Evolutionary conservation across 2,113 vertebrate genomes (phyloP).

Genomic region (Mus pahari): DNA sequence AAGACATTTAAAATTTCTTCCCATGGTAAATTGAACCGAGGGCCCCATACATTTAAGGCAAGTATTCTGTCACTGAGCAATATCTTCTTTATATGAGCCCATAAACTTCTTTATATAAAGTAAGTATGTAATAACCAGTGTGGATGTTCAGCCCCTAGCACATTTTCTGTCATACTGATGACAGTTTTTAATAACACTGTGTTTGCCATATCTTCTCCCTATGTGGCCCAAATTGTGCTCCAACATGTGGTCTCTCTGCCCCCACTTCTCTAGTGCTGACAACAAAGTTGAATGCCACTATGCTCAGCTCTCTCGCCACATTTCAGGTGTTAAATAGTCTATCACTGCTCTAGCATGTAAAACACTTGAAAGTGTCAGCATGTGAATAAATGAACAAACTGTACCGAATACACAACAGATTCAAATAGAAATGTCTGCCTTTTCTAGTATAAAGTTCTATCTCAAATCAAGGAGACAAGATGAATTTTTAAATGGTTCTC

Average conservation of each 20-base stretch:
- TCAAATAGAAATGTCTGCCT: not conserved
- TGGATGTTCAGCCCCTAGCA: not conserved
- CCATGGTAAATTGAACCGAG: not conserved
- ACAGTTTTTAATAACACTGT: not conserved
- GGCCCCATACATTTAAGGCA: not conserved
- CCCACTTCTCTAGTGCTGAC: not conserved
- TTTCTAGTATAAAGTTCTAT: not conserved
- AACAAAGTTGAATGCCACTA: not conserved
- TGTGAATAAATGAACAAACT: not conserved
- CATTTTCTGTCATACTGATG: not conserved
- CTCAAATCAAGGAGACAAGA: not conserved
- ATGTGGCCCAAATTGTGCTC: not conserved
- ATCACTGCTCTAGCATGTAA: not conserved
- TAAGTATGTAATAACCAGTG: not conserved
- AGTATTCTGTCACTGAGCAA: not conserved
- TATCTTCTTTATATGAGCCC: no score
- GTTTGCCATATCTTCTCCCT: no score
- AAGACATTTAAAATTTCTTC: not conserved
- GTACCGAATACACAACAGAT: not conserved
- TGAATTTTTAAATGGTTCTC: not conserved
- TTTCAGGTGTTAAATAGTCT: not conserved
- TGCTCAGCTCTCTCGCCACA: not conserved
- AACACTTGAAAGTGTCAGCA: not conserved
- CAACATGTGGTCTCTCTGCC: not conserved
- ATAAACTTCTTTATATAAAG: not conserved